Conservation (phyloP, 2,888 invertebrate species). For the Oxycera nigricornis region DNA sequence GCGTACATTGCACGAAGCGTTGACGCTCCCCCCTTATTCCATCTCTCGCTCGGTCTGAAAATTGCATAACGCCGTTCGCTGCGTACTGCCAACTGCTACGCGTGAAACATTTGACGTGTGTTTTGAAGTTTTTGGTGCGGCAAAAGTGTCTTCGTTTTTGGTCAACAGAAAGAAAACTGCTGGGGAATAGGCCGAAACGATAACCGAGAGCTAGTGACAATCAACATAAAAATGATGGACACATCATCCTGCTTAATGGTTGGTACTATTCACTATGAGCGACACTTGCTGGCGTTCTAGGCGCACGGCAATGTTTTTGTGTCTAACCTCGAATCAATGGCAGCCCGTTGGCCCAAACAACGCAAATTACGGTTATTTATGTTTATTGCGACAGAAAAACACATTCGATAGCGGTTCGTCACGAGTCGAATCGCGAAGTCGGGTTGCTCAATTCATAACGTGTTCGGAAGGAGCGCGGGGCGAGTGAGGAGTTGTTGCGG, state of each 20-base stretch:
- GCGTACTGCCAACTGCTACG: constrained; percentile 19
- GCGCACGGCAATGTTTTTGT: neutral
- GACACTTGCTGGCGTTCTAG: neutral
- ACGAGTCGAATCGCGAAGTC: neutral
- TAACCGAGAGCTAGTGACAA: neutral
- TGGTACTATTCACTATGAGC: too few relatives aligned
- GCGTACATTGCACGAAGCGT: too few relatives aligned
- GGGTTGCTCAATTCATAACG: too few relatives aligned
- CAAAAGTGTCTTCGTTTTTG: constrained; percentile 30
- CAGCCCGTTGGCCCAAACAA: neutral
- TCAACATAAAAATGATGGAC: constrained; percentile 24
- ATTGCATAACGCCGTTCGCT: constrained; percentile 37
- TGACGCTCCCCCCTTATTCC: too few relatives aligned
- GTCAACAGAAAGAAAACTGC: constrained; percentile 22
- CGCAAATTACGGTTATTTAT: constrained; percentile 11
- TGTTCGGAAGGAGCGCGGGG: too few relatives aligned
- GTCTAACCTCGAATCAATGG: constrained; percentile 24
- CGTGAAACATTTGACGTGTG: constrained; percentile 40
- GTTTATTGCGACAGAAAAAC: neutral
- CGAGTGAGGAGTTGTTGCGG: neutral
- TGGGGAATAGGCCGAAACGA: neutral
- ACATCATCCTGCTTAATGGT: constrained; percentile 36
- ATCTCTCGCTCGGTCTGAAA: constrained; percentile 2
- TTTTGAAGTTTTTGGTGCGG: constrained; percentile 41
- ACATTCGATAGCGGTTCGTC: neutral